A percentile compares a stretch with the other conserved stretches of the same genome.
Evolutionary conservation across 2,797 vertebrate genomes (phyloP).

Genomic region (Hippocampus kuda): DNA sequence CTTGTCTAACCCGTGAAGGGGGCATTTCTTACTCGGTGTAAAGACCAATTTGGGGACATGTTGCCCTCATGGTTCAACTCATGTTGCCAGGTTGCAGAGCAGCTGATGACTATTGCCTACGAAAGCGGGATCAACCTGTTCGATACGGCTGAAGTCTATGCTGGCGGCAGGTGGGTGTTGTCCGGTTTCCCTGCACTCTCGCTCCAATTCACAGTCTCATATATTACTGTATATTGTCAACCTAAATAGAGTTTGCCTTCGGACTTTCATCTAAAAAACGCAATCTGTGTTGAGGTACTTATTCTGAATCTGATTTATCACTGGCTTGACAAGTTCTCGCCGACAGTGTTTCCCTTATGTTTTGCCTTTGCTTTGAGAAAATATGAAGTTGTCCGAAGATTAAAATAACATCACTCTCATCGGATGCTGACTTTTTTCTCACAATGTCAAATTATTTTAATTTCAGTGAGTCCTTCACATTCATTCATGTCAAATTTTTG

Average conservation of each 20-base stretch:
- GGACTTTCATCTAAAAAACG: background rate
- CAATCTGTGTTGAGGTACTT: no score
- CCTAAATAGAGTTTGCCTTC: background rate
- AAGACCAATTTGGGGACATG: background rate
- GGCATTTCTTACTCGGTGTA: no score
- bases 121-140: constrained; percentile 88
- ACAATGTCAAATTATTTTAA: no score
- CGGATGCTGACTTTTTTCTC: no score
- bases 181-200: background rate
- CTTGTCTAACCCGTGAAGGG: background rate
- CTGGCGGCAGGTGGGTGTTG: constrained; percentile 64
- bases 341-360: no score
- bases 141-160: constrained; percentile 86
- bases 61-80: background rate
- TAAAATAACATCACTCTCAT: no score
- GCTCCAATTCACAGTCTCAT: background rate
- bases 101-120: constrained; percentile 88
- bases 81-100: constrained; percentile 75
- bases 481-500: no score
- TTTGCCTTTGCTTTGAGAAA: no score
- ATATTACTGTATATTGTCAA: background rate
- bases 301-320: no score
- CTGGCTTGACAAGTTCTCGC: no score
- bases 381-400: no score
- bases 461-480: no score